phyloP scores from a whole-genome alignment of 2,888 invertebrate genomes.

The Caenorhabditis sinica region DNA sequence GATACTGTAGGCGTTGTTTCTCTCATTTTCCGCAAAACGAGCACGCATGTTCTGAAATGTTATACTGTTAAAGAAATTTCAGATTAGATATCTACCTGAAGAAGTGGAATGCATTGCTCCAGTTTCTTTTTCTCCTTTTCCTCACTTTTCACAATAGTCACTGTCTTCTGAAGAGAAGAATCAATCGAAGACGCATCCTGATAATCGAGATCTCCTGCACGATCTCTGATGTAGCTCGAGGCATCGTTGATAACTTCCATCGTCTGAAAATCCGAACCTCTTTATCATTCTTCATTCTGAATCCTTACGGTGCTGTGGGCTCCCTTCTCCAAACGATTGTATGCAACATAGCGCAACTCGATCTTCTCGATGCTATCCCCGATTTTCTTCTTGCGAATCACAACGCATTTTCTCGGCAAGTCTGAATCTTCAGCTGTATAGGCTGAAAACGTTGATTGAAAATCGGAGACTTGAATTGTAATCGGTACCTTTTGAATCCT shows the following conservation, averaged over 20 bases:
- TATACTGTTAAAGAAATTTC: neutral
- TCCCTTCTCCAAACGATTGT: constrained; percentile 49
- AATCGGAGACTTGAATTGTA: neutral
- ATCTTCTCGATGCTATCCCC: constrained; percentile 55
- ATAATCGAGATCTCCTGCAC: constrained; percentile 49
- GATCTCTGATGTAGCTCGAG: constrained; percentile 49
- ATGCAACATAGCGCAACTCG: constrained; percentile 61
- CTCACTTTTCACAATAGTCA: constrained; percentile 41
- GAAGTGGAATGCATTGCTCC: constrained; percentile 52
- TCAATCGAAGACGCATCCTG: constrained; percentile 1
- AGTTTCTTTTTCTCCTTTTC: constrained; percentile 52
- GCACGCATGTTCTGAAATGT: constrained; percentile 51
- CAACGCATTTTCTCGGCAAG: constrained; percentile 51
- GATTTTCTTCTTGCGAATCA: constrained; percentile 53
- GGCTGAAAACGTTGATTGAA: neutral
- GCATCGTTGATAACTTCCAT: constrained; percentile 57
- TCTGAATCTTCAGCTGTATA: constrained; percentile 22
- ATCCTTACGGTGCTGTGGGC: constrained; percentile 25
- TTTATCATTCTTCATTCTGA: neutral
- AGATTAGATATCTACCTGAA: constrained; percentile 40
- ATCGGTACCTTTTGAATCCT: constrained; percentile 39
- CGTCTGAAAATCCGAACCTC: constrained; percentile 20
- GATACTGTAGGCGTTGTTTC: constrained; percentile 24
- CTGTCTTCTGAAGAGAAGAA: constrained; percentile 30
- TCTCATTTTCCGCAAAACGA: constrained; percentile 51